Conservation (phyloP, 1,140 invertebrate genomes). For the Neodiprion virginianus region DNA sequence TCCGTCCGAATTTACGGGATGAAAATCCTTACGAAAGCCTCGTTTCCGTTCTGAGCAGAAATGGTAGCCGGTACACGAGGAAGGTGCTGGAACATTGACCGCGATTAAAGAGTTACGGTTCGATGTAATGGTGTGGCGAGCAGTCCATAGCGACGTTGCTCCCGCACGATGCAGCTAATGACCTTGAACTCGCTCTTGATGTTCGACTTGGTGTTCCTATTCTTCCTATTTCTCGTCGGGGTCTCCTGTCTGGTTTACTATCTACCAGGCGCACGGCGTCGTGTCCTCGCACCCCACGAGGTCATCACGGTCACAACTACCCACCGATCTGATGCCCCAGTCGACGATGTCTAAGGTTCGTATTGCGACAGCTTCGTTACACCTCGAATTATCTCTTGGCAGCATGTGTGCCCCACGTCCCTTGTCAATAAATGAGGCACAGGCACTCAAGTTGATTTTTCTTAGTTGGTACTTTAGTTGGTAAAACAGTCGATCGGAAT, state of each 20-base stretch:
- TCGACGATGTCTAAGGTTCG: slow-evolving; percentile 61
- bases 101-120: background rate
- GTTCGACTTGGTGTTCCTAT: slow-evolving; percentile 86
- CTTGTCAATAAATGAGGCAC: background rate
- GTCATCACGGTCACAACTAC: slow-evolving; percentile 52
- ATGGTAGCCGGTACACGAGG: background rate
- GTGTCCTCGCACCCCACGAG: slow-evolving; percentile 51
- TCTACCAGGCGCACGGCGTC: slow-evolving; percentile 65
- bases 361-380: slow-evolving; percentile 17
- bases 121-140: slow-evolving; percentile 6
- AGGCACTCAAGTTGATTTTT: slow-evolving; percentile 10
- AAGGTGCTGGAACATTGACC: no score
- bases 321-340: slow-evolving; percentile 46
- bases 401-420: background rate
- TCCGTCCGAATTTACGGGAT: no score
- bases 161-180: slow-evolving; percentile 75
- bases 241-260: slow-evolving; percentile 83
- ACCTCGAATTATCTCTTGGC: background rate
- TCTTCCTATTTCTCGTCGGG: slow-evolving; percentile 82
- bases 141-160: slow-evolving; percentile 35
- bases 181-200: slow-evolving; percentile 84
- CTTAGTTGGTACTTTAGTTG: background rate
- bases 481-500: no score
- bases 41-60: background rate
- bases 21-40: no score